Evolutionary conservation across 2,888 invertebrate species (phyloP), one percentile per base, ranked within the genome.

Genomic region (Anodontia alba): DNA sequence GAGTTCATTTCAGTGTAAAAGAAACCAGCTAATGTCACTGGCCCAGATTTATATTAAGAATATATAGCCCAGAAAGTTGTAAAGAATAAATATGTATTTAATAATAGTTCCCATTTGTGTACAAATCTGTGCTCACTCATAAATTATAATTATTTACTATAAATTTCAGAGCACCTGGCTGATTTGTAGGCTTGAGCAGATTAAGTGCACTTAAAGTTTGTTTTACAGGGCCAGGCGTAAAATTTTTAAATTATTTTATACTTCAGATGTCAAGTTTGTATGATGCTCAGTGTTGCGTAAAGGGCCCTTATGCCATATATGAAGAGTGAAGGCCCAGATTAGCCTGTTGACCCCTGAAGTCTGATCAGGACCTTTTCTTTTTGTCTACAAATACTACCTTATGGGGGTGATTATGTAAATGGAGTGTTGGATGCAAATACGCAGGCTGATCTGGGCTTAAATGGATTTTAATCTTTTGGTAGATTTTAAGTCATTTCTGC

Each of bases 151-250:
- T 26, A 29, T 54, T 33, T 33, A 33, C 33, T 33, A 20, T 33
- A 62, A 62, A 31, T 33, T 33, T 3, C 12, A 62, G 33, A 20
- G 23, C 62, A 62, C 62, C 62, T 62, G 62, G 62, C n/a, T 62
- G 62, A 62, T 62, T 62, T 62, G 62, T 62, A 17, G 62, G 62
- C 33, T 33, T 20, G 15, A 62, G 23, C 62, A 62, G 62, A 62
- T 62, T 62, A 20, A 62, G 33, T 31, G 23, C 29, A 33, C 62
- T 62, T 62, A 33, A 33, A 62, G 29, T 7, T 33, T 62, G 31
- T 17, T 33, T 62, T 33, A n/a, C n/a, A 10, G 20, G n/a, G 54
- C 54, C 54, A 54, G 54, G 23, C 26, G 8, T 54, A 54, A 54
- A 54, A 15, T 26, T 26, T n/a, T 26, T 15, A 54, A 26, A 54